These are phyloP conservation scores for Diploscapter pachys DNA, from an alignment of 1,140 invertebrate species.

Conservation along the genomic window DNA sequence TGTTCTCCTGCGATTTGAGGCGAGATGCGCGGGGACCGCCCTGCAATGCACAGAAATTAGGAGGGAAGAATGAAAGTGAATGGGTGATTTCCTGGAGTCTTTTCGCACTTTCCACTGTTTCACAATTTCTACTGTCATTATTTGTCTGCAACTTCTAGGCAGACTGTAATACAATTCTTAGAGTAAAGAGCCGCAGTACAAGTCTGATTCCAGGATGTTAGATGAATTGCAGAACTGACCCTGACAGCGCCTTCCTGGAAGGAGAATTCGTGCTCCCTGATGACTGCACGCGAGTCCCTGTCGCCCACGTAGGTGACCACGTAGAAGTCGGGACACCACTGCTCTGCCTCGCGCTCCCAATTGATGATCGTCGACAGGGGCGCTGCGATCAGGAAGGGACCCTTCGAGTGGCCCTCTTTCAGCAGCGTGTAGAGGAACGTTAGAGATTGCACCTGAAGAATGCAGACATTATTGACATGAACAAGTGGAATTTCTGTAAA, in stretches of 20 bases:
- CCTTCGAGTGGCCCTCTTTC: slow-evolving; percentile 96
- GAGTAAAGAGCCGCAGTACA: too few species aligned
- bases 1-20: slow-evolving; percentile 73
- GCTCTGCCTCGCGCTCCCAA: slow-evolving; percentile 99
- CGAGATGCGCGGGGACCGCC: slow-evolving; percentile 76
- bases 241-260: slow-evolving; percentile 88
- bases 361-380: slow-evolving; percentile 98
- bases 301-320: slow-evolving; percentile 98
- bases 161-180: too few species aligned
- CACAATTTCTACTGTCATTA: too few species aligned
- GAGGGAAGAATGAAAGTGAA: too few species aligned
- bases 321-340: slow-evolving; percentile 98
- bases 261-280: slow-evolving; percentile 88
- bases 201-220: not conserved
- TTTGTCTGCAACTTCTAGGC: too few species aligned
- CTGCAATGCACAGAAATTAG: slow-evolving; percentile 52
- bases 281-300: slow-evolving; percentile 84
- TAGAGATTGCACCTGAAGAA: slow-evolving; percentile 74
- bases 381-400: slow-evolving; percentile 88
- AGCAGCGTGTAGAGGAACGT: slow-evolving; percentile 95
- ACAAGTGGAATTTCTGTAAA: too few species aligned
- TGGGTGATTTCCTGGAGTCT: too few species aligned
- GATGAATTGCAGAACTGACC: not conserved
- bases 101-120: too few species aligned
- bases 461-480: too few species aligned